Percentiles rank a stretch among this genome's conserved stretches.
Conservation (phyloP, 2,797 vertebrate species). For the Enteromius afrohamiltoni region DNA sequence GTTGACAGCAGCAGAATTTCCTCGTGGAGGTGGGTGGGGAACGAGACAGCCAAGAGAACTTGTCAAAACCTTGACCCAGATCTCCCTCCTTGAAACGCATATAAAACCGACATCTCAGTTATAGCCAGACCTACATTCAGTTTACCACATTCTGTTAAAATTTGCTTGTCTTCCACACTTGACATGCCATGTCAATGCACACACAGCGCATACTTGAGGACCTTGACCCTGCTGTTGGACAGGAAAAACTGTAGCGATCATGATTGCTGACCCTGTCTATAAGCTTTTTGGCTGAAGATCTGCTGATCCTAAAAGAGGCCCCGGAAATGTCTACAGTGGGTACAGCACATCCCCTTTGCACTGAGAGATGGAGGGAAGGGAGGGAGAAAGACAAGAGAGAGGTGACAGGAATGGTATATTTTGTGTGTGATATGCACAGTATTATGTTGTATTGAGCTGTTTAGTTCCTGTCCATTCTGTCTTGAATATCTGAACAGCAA, state of each 20-base stretch:
- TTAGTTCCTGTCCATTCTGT: not conserved
- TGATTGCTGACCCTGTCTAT: constrained; percentile 67
- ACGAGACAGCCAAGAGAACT: constrained; percentile 70
- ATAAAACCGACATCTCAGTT: constrained; percentile 41
- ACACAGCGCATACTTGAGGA: constrained; percentile 57
- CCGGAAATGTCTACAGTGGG: constrained; percentile 69
- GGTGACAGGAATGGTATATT: not conserved
- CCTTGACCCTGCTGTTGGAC: constrained; percentile 68
- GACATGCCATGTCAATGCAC: constrained; percentile 33
- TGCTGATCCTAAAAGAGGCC: constrained; percentile 60
- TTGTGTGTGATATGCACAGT: not conserved
- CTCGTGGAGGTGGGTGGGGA: constrained; percentile 66
- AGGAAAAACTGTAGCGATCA: constrained; percentile 75
- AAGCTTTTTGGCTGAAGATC: constrained; percentile 59
- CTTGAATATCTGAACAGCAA: not conserved
- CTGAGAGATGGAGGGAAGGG: constrained; percentile 56
- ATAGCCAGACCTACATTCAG: constrained; percentile 44
- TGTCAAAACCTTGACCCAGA: constrained; percentile 73
- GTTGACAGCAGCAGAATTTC: constrained; percentile 63
- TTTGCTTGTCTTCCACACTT: constrained; percentile 4
- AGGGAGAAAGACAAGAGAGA: constrained; percentile 31
- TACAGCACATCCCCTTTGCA: constrained; percentile 64
- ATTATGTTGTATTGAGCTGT: not conserved
- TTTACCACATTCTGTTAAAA: constrained; percentile 17
- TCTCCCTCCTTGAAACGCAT: constrained; percentile 47